Percentiles rank a stretch among this genome's conserved stretches.
phyloP scores from a whole-genome alignment of 2,888 invertebrate species.

The Entomobrya proxima region DNA sequence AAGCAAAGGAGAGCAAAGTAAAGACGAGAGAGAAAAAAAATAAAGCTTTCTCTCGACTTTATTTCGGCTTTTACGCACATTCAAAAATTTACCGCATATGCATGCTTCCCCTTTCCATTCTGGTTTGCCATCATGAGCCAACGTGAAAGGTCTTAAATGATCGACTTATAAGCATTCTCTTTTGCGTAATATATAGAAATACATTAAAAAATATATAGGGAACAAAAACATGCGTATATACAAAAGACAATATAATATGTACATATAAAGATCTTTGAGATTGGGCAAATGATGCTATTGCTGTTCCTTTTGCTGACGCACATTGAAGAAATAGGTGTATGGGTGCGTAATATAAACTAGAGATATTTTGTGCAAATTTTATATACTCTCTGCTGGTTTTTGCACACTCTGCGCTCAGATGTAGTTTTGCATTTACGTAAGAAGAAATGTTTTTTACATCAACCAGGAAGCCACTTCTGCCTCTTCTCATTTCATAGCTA shows the following conservation, averaged over 20 bases:
- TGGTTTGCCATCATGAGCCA: not conserved
- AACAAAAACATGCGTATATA: no score
- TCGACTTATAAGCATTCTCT: not conserved
- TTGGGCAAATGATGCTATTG: slow-evolving; percentile 16
- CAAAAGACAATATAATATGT: not conserved
- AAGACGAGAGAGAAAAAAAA: not conserved
- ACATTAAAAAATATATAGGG: no score
- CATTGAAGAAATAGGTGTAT: slow-evolving; percentile 41
- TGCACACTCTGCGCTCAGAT: no score
- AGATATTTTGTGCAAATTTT: not conserved
- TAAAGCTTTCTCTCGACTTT: not conserved
- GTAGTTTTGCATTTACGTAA: not conserved
- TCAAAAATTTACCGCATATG: not conserved
- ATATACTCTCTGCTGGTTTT: not conserved
- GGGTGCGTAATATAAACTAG: slow-evolving; percentile 19
- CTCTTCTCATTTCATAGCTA: not conserved
- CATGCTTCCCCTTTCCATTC: not conserved
- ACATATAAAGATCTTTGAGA: slow-evolving; percentile 17
- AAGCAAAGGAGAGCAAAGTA: not conserved
- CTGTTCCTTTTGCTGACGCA: slow-evolving; percentile 61
- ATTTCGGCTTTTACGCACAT: slow-evolving; percentile 17
- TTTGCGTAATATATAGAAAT: not conserved
- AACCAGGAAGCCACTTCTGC: slow-evolving; percentile 4
- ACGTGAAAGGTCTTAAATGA: not conserved
- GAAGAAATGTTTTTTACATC: slow-evolving; percentile 5